Percentiles rank a stretch among this genome's conserved stretches.
Conservation (phyloP, 2,888 invertebrate genomes). For the Cheilosia variabilis region DNA sequence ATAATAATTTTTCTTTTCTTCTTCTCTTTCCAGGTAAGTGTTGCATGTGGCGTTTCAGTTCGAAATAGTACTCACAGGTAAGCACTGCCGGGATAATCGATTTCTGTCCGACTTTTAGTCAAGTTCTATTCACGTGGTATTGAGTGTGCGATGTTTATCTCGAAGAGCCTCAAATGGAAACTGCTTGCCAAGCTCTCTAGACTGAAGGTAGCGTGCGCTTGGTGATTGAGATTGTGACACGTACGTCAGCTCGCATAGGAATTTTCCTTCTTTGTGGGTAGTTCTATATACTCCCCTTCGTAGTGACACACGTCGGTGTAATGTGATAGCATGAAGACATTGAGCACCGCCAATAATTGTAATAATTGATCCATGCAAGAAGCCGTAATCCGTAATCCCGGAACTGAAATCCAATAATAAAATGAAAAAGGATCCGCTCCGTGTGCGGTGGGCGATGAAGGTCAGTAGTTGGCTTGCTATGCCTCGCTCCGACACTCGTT, state of each 20-base stretch:
- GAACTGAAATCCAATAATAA: slow-evolving; percentile 33
- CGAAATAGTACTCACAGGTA: slow-evolving; percentile 23
- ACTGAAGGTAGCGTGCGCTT: too few species aligned
- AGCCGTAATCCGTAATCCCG: slow-evolving; percentile 36
- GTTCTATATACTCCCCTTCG: neutral
- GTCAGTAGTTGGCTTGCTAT: slow-evolving; percentile 53
- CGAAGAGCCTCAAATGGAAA: neutral
- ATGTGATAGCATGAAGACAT: slow-evolving; percentile 34
- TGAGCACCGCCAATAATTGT: slow-evolving; percentile 65
- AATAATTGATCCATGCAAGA: slow-evolving; percentile 54
- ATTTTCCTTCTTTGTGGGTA: neutral
- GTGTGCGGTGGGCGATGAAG: slow-evolving; percentile 20
- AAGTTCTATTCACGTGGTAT: neutral
- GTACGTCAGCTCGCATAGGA: slow-evolving; percentile 9
- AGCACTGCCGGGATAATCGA: slow-evolving; percentile 20
- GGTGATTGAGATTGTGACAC: neutral
- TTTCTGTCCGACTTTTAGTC: neutral
- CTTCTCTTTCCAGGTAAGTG: slow-evolving; percentile 63
- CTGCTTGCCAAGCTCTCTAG: too few species aligned
- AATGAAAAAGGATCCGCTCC: slow-evolving; percentile 7
- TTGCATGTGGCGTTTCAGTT: slow-evolving; percentile 43
- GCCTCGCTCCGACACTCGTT: slow-evolving; percentile 34
- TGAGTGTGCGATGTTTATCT: slow-evolving; percentile 22
- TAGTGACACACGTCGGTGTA: neutral
- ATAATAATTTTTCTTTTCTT: slow-evolving; percentile 37